These are phyloP conservation scores for Pelagia noctiluca DNA, from an alignment of 30 jellyfish, hydroid and myxozoan species.

Conservation along the genomic window DNA sequence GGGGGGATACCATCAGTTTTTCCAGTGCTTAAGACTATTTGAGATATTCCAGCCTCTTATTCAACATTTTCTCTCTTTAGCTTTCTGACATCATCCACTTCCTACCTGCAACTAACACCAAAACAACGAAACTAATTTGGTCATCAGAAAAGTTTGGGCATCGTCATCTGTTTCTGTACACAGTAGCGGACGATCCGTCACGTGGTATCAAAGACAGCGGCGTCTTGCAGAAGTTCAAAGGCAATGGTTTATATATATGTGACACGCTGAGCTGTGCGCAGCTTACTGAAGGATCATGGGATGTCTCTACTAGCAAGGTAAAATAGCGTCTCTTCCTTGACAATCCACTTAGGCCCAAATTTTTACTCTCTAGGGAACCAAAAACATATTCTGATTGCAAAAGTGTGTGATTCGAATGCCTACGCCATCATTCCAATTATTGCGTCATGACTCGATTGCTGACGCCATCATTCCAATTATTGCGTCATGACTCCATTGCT, in stretches of 20 bases:
- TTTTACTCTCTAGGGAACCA: too few species aligned
- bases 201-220: constrained; percentile 10
- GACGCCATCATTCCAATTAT: too few species aligned
- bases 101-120: constrained; percentile 65
- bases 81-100: constrained; percentile 82
- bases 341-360: neutral
- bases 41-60: neutral
- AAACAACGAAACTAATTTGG: constrained; percentile 71
- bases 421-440: too few species aligned
- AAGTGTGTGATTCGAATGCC: too few species aligned
- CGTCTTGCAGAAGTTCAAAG: neutral
- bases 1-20: too few species aligned
- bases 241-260: constrained; percentile 51
- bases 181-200: constrained; percentile 69
- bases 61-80: constrained; percentile 31
- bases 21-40: too few species aligned
- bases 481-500: too few species aligned
- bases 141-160: constrained; percentile 83
- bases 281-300: constrained; percentile 91
- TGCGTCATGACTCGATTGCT: too few species aligned
- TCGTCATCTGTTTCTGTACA: constrained; percentile 69
- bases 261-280: constrained; percentile 66
- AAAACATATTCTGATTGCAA: too few species aligned
- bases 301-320: constrained; percentile 83
- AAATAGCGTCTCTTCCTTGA: too few species aligned